Percentiles rank a stretch among this genome's conserved stretches.
Evolutionary conservation across 2,113 vertebrate species (phyloP).

Genomic region (Hypomesus transpacificus): DNA sequence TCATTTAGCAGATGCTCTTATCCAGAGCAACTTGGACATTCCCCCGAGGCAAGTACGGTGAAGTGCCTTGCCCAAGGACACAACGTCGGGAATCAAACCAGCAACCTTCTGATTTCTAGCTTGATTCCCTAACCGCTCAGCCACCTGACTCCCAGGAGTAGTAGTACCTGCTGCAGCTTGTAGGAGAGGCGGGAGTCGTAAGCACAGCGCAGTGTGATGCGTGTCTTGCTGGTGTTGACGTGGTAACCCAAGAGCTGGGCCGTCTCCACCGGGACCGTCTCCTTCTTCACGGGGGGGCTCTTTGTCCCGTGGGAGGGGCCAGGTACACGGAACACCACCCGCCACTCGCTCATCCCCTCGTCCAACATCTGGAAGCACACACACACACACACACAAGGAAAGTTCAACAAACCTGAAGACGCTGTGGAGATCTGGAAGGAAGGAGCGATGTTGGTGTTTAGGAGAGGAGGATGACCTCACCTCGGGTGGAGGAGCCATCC

Average conservation of each 20-base stretch:
- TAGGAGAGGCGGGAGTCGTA: slow-evolving; percentile 41
- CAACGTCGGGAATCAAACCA: too few relatives aligned
- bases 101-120: too few relatives aligned
- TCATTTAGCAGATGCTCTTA: too few relatives aligned
- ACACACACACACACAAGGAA: background rate
- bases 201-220: slow-evolving; percentile 33
- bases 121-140: too few relatives aligned
- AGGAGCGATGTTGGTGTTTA: too few relatives aligned
- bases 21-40: too few relatives aligned
- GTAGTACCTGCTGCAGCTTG: slow-evolving; percentile 32
- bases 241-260: slow-evolving; percentile 38
- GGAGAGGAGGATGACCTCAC: slow-evolving; percentile 8
- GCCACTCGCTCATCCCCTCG: slow-evolving; percentile 29
- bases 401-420: background rate
- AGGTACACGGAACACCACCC: slow-evolving; percentile 38
- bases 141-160: too few relatives aligned
- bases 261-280: slow-evolving; percentile 26
- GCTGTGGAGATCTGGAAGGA: too few relatives aligned
- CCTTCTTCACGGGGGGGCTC: slow-evolving; percentile 15
- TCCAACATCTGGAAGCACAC: slow-evolving; percentile 1
- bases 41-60: too few relatives aligned
- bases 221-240: slow-evolving; percentile 27
- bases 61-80: too few relatives aligned
- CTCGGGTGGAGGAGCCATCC: slow-evolving; percentile 24
- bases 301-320: background rate